Evolutionary conservation across 2,113 vertebrate species (phyloP), one percentile per base, ranked within the genome.

Genomic region (Hymenochirus boettgeri): DNA sequence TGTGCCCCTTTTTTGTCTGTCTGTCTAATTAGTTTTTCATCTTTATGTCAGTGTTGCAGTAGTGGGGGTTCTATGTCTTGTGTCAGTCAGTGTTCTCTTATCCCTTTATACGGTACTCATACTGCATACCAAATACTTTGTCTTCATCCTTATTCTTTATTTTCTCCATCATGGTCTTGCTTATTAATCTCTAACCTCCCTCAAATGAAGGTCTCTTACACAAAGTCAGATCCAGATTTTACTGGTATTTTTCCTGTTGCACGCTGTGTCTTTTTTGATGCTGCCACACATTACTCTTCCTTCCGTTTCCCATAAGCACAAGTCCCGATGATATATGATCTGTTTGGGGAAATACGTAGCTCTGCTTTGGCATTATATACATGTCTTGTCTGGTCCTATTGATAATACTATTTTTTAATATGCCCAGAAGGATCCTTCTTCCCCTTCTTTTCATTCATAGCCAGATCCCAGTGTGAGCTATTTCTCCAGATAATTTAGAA

Each of bases 361-460:
- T 66, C 55, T 66, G 55, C 55, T 66, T 66, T 51, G 42, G 56
- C 55, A 66, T 66, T 66, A 66, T 66, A 66, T 66, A 66, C 64
- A 66, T 66, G 64, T 66, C 64, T 66, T 66, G 64, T 66, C 64
- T 66, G 55, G 64, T 51, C 45, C 55, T 51, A 29, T 59, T 66
- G 64, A 66, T 66, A 52, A 66, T 66, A 48, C 64, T 45, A 66
- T 66, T 59, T 56, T 66, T 66, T 66, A 66, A 66, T 59, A 66
- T 66, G 64, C 55, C 64, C 64, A 66, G 55, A 66, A 66, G 64
- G 50, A 52, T 66, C 64, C 51, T 33, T 52, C 31, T 39, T 66
- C 23, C 56, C 54, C 63, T 66, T 58, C 46, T 66, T 66, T 50
- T 66, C 64, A 66, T 66, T 66, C 55, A 58, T 51, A 22, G 18